These are phyloP conservation scores for Saxidomus purpurata DNA, from an alignment of 1,140 invertebrate genomes.

Conservation along the genomic window DNA sequence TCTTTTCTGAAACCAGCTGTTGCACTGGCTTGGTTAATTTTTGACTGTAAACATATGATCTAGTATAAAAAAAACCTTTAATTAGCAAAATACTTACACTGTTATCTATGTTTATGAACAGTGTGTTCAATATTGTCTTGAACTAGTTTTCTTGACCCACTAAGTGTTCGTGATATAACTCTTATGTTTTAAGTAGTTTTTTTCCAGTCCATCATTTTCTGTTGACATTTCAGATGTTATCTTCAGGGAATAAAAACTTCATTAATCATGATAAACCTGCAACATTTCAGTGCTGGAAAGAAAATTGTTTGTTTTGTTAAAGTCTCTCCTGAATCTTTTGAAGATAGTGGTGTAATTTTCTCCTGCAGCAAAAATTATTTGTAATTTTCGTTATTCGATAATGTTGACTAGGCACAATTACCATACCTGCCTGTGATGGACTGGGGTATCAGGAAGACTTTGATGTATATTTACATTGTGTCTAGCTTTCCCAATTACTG, in stretches of 20 bases:
- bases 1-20: too few relatives aligned
- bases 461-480: slow-evolving; percentile 22
- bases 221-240: too few relatives aligned
- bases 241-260: neutral
- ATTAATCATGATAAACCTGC: neutral
- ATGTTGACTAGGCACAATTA: neutral
- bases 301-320: neutral
- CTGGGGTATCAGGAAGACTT: neutral
- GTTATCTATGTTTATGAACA: too few relatives aligned
- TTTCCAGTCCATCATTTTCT: too few relatives aligned
- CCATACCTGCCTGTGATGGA: neutral
- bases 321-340: neutral
- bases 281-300: neutral
- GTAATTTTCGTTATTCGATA: slow-evolving; percentile 17
- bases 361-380: slow-evolving; percentile 1
- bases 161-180: too few relatives aligned
- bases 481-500: neutral
- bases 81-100: too few relatives aligned
- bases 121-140: too few relatives aligned
- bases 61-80: too few relatives aligned
- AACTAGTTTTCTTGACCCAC: too few relatives aligned
- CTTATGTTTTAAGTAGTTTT: too few relatives aligned
- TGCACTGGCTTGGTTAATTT: too few relatives aligned
- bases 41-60: too few relatives aligned
- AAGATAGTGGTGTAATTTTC: neutral